These are phyloP conservation scores for Helicoverpa zea DNA, from an alignment of 1,140 invertebrate species.

Conservation along the genomic window DNA sequence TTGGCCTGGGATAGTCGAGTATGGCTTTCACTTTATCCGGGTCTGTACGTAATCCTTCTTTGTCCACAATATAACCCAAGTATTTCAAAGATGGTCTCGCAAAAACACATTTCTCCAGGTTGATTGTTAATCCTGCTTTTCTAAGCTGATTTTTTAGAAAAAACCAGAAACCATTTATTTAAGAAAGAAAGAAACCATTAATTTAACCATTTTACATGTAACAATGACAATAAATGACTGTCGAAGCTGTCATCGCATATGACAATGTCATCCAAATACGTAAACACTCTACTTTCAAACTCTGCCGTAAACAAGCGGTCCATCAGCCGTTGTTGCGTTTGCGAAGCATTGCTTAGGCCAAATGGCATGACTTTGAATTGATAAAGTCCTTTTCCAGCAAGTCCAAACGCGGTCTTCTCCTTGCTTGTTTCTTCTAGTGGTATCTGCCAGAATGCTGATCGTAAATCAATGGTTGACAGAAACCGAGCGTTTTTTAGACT, in stretches of 20 bases:
- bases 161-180: no score
- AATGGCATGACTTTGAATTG: conserved; percentile 58
- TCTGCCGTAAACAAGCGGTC: conserved; percentile 59
- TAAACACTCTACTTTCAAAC: conserved; percentile 55
- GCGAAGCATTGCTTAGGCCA: conserved; percentile 55
- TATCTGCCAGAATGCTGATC: conserved; percentile 73
- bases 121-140: conserved; percentile 62
- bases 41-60: conserved; percentile 71
- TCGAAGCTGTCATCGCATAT: conserved; percentile 63
- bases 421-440: conserved; percentile 56
- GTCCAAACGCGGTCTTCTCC: conserved; percentile 67
- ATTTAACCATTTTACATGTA: no score
- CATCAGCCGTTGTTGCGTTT: conserved; percentile 60
- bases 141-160: conserved; percentile 58
- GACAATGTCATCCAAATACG: conserved; percentile 74
- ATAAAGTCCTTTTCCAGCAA: conserved; percentile 64
- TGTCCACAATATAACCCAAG: conserved; percentile 69
- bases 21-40: conserved; percentile 81
- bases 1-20: conserved; percentile 73
- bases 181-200: no score
- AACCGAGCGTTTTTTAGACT: conserved; percentile 62
- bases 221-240: conserved; percentile 61
- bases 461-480: conserved; percentile 69
- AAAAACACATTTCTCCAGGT: conserved; percentile 61
- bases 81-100: conserved; percentile 58